Base-by-base conservation (phyloP, 2,113 vertebrate species). In the Cairina moschata region DNA sequence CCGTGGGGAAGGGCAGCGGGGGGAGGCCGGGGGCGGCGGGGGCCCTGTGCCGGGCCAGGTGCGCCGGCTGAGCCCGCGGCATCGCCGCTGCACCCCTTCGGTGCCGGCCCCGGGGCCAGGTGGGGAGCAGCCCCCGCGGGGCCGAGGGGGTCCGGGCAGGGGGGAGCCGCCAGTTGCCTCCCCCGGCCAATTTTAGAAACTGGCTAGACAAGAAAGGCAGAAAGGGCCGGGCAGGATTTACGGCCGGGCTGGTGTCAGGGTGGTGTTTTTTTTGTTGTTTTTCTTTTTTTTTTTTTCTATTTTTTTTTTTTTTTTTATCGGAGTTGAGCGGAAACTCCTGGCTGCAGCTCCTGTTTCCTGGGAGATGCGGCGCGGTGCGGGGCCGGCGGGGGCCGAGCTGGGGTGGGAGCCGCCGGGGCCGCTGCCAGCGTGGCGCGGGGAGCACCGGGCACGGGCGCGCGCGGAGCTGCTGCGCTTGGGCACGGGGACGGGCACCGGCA, bases 101-200 rank as follows among this genome's bases (percentile, higher is more conserved):
- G 93, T 74, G 87, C 80, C 26, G 21, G 46, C 65, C 48, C 38
- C 11, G 7, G 3, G 12, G 14, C 85, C 86, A 74, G 87, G 95
- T 87, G 89, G 82, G 74, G 55, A 13, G 25, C 60, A 38, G 34
- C 60, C 22, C 60, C 25, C n/a, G 62, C 17, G 20, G 50, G 59
- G n/a, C 22, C n/a, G 8, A 23, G 60, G 20, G 67, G 60, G 63
- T 77, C 31, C 8, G 44, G 60, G 74, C 25, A 40, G 81, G 78
- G 83, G 73, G 60, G 56, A 86, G 72, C 85, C 71, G 81, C 75
- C 94, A 74, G 54, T 93, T 93, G 93, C 93, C 78, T 95, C 86
- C 80, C 80, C 91, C 29, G 52, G 90, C 95, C 97, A 86, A 85
- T 97, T 96, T 96, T 93, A 97, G 96, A 95, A 97, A 96, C 96